phyloP scores from a whole-genome alignment of 2,113 vertebrate species.

The Lophotis ruficrista region DNA sequence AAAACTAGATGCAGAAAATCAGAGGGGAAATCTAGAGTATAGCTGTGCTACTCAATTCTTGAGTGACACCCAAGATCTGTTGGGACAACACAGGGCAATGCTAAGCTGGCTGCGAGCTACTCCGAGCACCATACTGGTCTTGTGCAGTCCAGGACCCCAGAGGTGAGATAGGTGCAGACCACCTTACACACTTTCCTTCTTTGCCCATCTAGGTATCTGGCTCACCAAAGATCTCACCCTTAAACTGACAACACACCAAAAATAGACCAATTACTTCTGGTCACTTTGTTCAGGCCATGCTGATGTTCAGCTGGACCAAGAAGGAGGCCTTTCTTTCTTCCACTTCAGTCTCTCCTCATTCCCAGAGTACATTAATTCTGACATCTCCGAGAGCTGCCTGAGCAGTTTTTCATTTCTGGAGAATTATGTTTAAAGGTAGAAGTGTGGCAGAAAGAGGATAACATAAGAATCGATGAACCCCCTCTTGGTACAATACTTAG shows the following conservation, averaged over 20 bases:
- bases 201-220: background rate
- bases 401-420: background rate
- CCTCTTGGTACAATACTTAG: background rate
- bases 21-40: background rate
- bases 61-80: fast-evolving
- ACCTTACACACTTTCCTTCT: background rate
- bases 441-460: background rate
- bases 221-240: background rate
- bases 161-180: background rate
- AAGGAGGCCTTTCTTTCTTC: background rate
- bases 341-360: background rate
- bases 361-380: background rate
- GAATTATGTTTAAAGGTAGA: background rate
- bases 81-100: fast-evolving
- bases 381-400: background rate
- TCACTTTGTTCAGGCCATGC: background rate
- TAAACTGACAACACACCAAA: background rate
- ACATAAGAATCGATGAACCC: background rate
- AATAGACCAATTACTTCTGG: fast-evolving
- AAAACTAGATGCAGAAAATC: background rate
- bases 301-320: background rate
- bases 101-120: background rate
- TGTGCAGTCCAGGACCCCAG: background rate
- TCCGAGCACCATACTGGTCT: background rate
- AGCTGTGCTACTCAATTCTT: fast-evolving